These are phyloP conservation scores for Polypterus bichir DNA, from an alignment of 2,113 vertebrate species.

Conservation along the genomic window DNA sequence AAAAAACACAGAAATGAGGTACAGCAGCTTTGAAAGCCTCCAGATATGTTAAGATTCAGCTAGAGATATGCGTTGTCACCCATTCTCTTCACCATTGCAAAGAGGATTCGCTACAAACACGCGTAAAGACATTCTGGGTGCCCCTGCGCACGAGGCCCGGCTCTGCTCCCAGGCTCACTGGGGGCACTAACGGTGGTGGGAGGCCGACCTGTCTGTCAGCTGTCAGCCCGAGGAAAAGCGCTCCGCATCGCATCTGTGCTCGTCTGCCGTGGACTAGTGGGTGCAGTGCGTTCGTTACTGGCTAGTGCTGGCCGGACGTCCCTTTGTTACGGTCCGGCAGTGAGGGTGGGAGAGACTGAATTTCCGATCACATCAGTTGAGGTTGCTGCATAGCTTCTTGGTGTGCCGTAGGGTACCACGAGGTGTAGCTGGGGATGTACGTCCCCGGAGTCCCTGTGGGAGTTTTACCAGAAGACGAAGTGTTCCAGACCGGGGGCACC, in stretches of 20 bases:
- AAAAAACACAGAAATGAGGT: slow-evolving; percentile 40
- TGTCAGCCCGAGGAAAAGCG: slow-evolving; percentile 44
- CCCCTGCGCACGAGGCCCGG: slow-evolving; percentile 44
- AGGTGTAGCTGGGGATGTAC: slow-evolving; percentile 97
- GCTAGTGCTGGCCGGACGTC: slow-evolving; percentile 35
- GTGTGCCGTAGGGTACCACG: slow-evolving; percentile 91
- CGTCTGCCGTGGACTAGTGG: slow-evolving; percentile 30
- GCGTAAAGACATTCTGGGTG: slow-evolving; percentile 36
- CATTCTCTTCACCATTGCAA: slow-evolving; percentile 24
- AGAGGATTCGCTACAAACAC: neutral
- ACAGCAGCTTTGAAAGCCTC: slow-evolving; percentile 56
- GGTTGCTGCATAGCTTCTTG: slow-evolving; percentile 98
- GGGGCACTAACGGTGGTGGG: slow-evolving; percentile 31
- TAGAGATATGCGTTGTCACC: slow-evolving; percentile 47
- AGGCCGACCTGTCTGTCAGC: slow-evolving; percentile 50
- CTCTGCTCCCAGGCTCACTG: slow-evolving; percentile 38
- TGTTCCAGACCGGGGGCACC: slow-evolving; percentile 83
- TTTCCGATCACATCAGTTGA: slow-evolving; percentile 80
- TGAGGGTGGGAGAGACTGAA: slow-evolving; percentile 22
- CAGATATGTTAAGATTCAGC: slow-evolving; percentile 40
- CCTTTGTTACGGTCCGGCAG: slow-evolving; percentile 27
- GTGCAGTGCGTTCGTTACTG: slow-evolving; percentile 31
- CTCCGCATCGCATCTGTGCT: slow-evolving; percentile 55
- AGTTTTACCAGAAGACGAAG: slow-evolving; percentile 72
- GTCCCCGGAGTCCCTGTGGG: slow-evolving; percentile 70